These are phyloP conservation scores for Fulmarus glacialis DNA, from an alignment of 2,113 vertebrate genomes.

Conservation along the genomic window DNA sequence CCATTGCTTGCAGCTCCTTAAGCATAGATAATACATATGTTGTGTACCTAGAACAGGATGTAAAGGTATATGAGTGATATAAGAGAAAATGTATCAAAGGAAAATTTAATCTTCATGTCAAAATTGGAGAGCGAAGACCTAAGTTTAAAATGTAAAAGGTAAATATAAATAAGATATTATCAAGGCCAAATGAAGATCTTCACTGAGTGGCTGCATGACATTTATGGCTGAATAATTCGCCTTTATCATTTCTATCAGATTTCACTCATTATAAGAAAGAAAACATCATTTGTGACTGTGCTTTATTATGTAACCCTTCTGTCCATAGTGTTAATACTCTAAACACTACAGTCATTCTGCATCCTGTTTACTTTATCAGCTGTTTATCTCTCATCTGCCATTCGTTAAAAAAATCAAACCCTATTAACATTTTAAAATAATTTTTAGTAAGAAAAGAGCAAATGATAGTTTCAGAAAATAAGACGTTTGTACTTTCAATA, in stretches of 20 bases:
- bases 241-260: slow-evolving; percentile 55
- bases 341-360: slow-evolving; percentile 48
- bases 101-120: background rate
- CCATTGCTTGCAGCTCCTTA: slow-evolving; percentile 16
- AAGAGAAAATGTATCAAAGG: background rate
- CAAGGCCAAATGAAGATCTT: slow-evolving; percentile 31
- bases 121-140: background rate
- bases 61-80: background rate
- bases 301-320: slow-evolving; percentile 70
- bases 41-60: background rate
- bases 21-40: background rate
- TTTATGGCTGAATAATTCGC: slow-evolving; percentile 56
- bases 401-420: background rate
- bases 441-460: background rate
- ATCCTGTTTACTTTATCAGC: slow-evolving; percentile 62
- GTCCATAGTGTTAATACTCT: slow-evolving; percentile 59
- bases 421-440: slow-evolving; percentile 5
- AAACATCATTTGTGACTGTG: slow-evolving; percentile 45
- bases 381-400: slow-evolving; percentile 58
- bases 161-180: background rate
- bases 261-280: slow-evolving; percentile 50
- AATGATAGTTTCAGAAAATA: background rate
- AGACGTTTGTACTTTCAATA: background rate
- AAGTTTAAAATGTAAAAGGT: background rate
- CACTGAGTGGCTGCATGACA: background rate